A percentile compares a stretch with the other conserved stretches of the same genome.
Evolutionary conservation across 2,888 invertebrate genomes (phyloP).

Genomic region (Andrena flavipes): DNA sequence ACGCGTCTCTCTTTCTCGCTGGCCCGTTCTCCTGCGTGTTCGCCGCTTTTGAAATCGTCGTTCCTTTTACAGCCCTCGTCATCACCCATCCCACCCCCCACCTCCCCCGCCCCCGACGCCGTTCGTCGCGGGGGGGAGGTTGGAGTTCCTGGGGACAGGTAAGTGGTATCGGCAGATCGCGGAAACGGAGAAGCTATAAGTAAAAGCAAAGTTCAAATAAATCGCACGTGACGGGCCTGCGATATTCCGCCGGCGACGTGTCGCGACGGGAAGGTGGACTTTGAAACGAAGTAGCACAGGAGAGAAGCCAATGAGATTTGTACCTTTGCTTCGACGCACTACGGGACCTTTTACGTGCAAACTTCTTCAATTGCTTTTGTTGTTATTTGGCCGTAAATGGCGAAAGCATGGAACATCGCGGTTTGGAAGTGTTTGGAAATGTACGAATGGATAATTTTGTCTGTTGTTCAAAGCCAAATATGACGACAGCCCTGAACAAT

Average conservation of each 20-base stretch:
- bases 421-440: background rate
- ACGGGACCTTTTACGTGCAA: conserved; percentile 31
- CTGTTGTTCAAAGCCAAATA: too few species aligned
- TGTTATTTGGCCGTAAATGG: conserved; percentile 24
- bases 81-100: conserved; percentile 27
- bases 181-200: conserved; percentile 52
- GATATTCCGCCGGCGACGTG: conserved; percentile 43
- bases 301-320: conserved; percentile 58
- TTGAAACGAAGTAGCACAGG: conserved; percentile 43
- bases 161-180: conserved; percentile 41
- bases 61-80: conserved; percentile 70
- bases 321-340: conserved; percentile 47
- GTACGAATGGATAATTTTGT: too few species aligned
- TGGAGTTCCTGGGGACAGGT: conserved; percentile 36
- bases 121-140: conserved; percentile 20
- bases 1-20: conserved; percentile 24
- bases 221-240: conserved; percentile 71
- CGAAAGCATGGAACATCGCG: background rate
- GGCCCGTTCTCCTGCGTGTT: conserved; percentile 35
- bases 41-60: conserved; percentile 70
- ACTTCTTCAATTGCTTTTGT: conserved; percentile 51
- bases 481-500: too few species aligned
- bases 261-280: conserved; percentile 39
- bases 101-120: background rate
- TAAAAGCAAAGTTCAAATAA: conserved; percentile 76